Conservation (phyloP, 2,888 invertebrate genomes). For the Tridacna crocea region DNA sequence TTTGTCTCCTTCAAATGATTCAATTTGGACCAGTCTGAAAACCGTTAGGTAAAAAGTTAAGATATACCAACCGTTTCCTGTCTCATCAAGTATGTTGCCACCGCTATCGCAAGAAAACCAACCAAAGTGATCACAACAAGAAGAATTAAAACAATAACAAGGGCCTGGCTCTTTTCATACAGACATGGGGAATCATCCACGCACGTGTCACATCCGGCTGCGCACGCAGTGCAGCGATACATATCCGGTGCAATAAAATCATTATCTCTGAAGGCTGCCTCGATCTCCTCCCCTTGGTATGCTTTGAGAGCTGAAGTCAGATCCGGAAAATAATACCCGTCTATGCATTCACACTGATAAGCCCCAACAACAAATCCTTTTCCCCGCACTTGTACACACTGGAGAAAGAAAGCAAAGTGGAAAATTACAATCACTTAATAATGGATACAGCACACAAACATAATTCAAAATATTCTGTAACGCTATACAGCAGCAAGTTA, state of each 20-base stretch:
- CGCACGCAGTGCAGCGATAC: slow-evolving; percentile 76
- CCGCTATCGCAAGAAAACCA: slow-evolving; percentile 52
- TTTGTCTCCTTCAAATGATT: too few species aligned
- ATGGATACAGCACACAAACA: too few species aligned
- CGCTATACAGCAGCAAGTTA: too few species aligned
- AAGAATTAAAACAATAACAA: slow-evolving; percentile 65
- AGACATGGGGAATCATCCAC: slow-evolving; percentile 79
- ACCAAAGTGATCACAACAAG: slow-evolving; percentile 62
- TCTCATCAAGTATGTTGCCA: slow-evolving; percentile 55
- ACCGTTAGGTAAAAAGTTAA: too few species aligned
- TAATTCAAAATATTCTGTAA: too few species aligned
- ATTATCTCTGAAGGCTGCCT: slow-evolving; percentile 56
- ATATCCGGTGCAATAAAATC: slow-evolving; percentile 28
- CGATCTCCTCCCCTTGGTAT: slow-evolving; percentile 74
- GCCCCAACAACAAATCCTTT: slow-evolving; percentile 79
- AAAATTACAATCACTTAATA: neutral
- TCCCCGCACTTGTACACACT: slow-evolving; percentile 75
- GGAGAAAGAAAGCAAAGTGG: slow-evolving; percentile 12
- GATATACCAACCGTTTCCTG: slow-evolving; percentile 48
- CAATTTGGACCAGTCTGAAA: too few species aligned
- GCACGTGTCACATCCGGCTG: slow-evolving; percentile 79
- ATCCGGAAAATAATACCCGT: slow-evolving; percentile 81
- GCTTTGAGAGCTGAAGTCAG: slow-evolving; percentile 51
- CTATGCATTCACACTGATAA: slow-evolving; percentile 76
- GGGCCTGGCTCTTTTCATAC: slow-evolving; percentile 58